Evolutionary conservation across 2,888 invertebrate genomes (phyloP), one percentile per base, ranked within the genome.

Genomic region (Noctua comes): DNA sequence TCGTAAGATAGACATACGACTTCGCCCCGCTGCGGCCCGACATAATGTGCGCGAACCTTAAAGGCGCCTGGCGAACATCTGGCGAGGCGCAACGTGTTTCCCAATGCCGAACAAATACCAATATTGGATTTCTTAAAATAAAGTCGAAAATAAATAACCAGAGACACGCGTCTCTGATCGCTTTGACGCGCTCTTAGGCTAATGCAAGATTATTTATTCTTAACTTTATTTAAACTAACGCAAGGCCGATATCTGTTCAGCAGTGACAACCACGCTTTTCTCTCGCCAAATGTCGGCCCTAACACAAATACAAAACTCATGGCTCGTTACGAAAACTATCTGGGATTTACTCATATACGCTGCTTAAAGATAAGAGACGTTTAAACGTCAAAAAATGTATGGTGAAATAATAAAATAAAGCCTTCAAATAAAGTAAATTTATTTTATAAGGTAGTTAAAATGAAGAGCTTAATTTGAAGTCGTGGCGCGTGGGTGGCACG

Each of bases 291-390:
- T 43, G 5, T 24, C 27, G 8, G 43, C 6, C 11, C 13, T 48
- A 36, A 71, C 11, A n/a, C 16, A 62, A 59, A 43, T n/a, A 59
- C 72, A 66, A 73, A 73, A 8, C 68, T 80, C 57, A 83, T 51
- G 8, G 68, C 27, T 75, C 71, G 64, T 70, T 72, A 59, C 31
- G 16, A 62, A 72, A 69, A 43, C 71, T 27, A 57, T 27, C 24
- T 21, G 10, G 21, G 21, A 36, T 36, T 64, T 64, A 36, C 64
- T 64, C 31, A 36, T 36, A 21, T 0, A 36, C 31, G 21, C 64
- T 36, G 36, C 36, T 36, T 36, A 21, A 36, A 27, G 6, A n/a
- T n/a, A 57, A 11, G 1, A 13, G 11, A 24, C 10, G 24, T 24
- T 10, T 10, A 24, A 24, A 24, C 57, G 11, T 57, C 3, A 11